Conservation (phyloP, 2,888 invertebrate genomes). For the Nephrotoma flavescens region DNA sequence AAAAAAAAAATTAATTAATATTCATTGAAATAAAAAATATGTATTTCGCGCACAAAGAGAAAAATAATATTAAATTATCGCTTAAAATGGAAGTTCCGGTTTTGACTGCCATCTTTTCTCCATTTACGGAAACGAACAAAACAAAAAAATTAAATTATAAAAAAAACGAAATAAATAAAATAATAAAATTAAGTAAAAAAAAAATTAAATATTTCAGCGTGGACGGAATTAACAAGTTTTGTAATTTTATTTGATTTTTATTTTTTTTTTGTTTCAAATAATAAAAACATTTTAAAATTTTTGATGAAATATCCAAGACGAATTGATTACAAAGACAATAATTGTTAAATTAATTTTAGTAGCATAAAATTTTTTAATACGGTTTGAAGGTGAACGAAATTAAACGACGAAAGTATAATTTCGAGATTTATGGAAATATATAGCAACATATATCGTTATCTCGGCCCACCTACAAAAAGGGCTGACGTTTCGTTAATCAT, state of each 20-base stretch:
- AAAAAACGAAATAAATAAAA: neutral
- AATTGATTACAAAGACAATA: neutral
- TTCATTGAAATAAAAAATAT: neutral
- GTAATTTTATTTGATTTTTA: neutral
- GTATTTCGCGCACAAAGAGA: neutral
- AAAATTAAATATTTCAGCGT: conserved; percentile 3
- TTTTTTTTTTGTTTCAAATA: neutral
- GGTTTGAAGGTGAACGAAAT: neutral
- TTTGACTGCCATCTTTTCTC: conserved; percentile 6
- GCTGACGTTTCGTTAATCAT: neutral
- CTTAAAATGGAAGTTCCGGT: conserved; percentile 11
- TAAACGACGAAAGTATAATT: neutral
- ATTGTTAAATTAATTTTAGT: neutral
- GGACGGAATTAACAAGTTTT: conserved; percentile 2
- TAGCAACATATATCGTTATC: neutral
- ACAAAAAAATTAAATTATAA: neutral
- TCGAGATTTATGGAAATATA: neutral
- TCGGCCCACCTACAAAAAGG: neutral
- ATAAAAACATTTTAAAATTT: neutral
- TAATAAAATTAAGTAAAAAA: neutral
- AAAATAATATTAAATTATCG: neutral
- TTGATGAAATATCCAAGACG: neutral
- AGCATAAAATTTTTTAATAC: too few species aligned
- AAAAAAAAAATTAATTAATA: neutral
- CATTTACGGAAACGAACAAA: conserved; percentile 1